Base-by-base conservation (phyloP, 1,140 invertebrate genomes). In the Drosophila novamexicana region DNA sequence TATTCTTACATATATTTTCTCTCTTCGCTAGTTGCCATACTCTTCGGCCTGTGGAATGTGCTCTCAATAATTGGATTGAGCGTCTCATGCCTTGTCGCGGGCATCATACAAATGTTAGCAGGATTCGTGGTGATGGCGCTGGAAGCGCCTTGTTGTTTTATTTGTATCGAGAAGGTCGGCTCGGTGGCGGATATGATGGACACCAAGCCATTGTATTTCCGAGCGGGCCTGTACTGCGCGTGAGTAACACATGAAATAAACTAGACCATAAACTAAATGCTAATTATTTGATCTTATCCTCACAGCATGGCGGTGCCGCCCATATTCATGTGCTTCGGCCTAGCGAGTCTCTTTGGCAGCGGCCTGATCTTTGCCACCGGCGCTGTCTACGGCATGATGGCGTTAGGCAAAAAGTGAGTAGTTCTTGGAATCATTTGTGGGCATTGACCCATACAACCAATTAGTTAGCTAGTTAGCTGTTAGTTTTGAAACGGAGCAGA, bases 101-200 rank as follows among this genome's bases (percentile, higher is more conserved):
- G 97, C 57, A 95, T 98, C 66, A 96, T 96, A 93, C 97, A 98
- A 94, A 96, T 98, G 96, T 77, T 98, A 50, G 95, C 96, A 56
- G 97, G 97, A 47, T 98, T 98, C 93, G 81, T 97, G 61, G 95
- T 98, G 49, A 94, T 98, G 73, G 94, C 96, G 6, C 94, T 98
- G 81, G 98, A 99, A 93, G 98, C 98, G 9, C 98, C 98, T 0
- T 98, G 97, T 92, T 98, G 98, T 93, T 99, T 98, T 93, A 94
- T 97, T 92, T 99, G 98, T 93, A 95, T 99, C 74, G 98, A 98
- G 91, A 97, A 97, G 93, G 97, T 98, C 64, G 96, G 98, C 93
- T 94, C 94, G 61, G 93, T 98, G 29, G 96, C 97, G 50, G 95
- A 95, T 79, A 96, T 94, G 92, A 95, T 97, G 47, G 97, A 99